Percentiles rank a stretch among this genome's conserved stretches.
These are phyloP conservation scores for Peromyscus polionotus DNA, from an alignment of 2,113 vertebrate species.

Conservation along the genomic window DNA sequence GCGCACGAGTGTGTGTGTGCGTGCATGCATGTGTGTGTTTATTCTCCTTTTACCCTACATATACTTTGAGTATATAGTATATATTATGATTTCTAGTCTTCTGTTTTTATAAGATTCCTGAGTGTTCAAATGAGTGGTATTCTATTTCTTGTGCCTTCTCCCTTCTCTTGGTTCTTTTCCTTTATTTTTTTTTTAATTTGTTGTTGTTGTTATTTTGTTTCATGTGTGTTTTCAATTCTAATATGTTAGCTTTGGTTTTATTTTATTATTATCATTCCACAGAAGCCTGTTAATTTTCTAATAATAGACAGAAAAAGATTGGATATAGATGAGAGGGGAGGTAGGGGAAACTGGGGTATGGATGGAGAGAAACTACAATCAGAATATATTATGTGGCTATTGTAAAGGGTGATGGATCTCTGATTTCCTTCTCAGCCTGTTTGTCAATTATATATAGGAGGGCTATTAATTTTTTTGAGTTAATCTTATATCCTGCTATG, in stretches of 20 bases:
- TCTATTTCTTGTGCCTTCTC: background rate
- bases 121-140: background rate
- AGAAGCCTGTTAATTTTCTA: background rate
- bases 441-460: too few species aligned
- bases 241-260: background rate
- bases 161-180: background rate
- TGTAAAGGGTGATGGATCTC: too few species aligned
- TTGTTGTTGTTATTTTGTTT: too few species aligned
- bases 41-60: too few species aligned
- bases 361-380: background rate
- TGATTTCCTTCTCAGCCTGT: too few species aligned
- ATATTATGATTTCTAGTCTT: background rate
- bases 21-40: too few species aligned
- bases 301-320: background rate
- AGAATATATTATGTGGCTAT: background rate
- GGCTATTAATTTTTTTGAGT: too few species aligned
- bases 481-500: too few species aligned
- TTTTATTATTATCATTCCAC: background rate
- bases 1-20: too few species aligned
- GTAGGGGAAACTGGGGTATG: background rate
- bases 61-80: background rate
- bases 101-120: background rate
- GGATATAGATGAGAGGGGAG: background rate
- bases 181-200: background rate
- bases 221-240: background rate